Evolutionary conservation across 2,888 invertebrate species (phyloP).

Genomic region (Tholera decimalis): DNA sequence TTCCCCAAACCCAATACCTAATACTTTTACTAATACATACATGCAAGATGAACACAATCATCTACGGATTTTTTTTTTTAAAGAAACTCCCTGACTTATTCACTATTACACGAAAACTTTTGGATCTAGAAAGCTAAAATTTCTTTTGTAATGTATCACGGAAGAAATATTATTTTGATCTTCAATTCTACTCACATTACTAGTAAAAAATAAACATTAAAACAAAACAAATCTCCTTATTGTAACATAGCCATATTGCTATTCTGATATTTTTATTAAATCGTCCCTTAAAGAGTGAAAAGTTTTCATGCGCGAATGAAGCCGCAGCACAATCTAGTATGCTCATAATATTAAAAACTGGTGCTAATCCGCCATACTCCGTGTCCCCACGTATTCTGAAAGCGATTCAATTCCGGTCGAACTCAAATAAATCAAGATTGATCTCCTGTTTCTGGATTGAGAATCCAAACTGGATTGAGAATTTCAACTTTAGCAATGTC

Average conservation of each 20-base stretch:
- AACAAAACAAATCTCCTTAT: not conserved
- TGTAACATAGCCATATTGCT: not conserved
- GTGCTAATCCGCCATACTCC: conserved; percentile 9
- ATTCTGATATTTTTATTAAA: not conserved
- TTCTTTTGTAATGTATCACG: no score
- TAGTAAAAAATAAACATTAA: not conserved
- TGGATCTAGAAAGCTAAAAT: not conserved
- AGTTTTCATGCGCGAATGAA: not conserved
- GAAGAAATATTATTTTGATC: no score
- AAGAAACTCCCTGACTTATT: not conserved
- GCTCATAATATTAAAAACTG: not conserved
- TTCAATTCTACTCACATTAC: no score
- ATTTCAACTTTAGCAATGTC: not conserved
- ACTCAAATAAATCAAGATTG: not conserved
- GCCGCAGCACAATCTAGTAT: not conserved
- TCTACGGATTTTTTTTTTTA: not conserved
- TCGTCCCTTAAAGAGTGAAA: not conserved
- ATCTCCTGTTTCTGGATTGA: not conserved
- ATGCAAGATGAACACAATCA: conserved; percentile 42
- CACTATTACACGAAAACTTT: not conserved
- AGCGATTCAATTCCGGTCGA: conserved; percentile 11
- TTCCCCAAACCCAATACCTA: conserved; percentile 9
- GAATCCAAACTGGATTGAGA: not conserved
- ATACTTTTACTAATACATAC: conserved; percentile 21
- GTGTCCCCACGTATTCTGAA: conserved; percentile 11